A percentile compares a stretch with the other conserved stretches of the same genome.
Evolutionary conservation across 1,140 invertebrate species (phyloP).

Genomic region (Chrysomallon squamiferum): DNA sequence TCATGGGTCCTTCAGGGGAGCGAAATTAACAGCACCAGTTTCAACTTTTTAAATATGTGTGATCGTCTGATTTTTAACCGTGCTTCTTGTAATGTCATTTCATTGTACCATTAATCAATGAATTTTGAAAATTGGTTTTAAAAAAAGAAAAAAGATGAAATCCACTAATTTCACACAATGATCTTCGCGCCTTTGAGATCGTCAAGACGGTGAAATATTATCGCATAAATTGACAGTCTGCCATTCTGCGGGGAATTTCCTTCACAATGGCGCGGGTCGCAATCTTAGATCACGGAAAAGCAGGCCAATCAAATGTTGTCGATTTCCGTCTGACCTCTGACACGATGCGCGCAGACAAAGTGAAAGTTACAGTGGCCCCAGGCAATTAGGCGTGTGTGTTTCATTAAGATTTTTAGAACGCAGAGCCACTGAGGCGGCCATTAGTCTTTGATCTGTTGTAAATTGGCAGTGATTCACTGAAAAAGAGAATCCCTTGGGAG

Average conservation of each 20-base stretch:
- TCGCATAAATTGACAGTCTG: conserved; percentile 7
- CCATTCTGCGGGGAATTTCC: conserved; percentile 1
- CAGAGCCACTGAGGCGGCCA: not conserved
- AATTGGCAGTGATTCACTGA: conserved; percentile 6
- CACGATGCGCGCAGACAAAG: not conserved
- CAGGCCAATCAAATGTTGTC: conserved; percentile 5
- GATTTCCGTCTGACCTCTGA: conserved; percentile 5
- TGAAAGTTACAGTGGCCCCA: conserved; percentile 2
- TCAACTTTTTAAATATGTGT: too few relatives aligned
- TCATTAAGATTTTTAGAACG: conserved; percentile 6
- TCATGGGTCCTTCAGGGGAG: too few relatives aligned
- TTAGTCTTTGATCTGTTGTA: conserved; percentile 3
- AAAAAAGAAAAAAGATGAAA: too few relatives aligned
- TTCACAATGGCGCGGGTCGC: not conserved
- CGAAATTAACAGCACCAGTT: too few relatives aligned
- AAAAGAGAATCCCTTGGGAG: not conserved
- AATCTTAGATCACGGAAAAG: not conserved
- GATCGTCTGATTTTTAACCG: too few relatives aligned
- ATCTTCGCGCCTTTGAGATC: not conserved
- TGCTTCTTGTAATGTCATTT: too few relatives aligned
- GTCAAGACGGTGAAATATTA: conserved; percentile 5
- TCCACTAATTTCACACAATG: conserved; percentile 1
- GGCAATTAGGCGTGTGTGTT: conserved; percentile 6
- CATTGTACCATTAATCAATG: too few relatives aligned
- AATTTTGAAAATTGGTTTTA: too few relatives aligned